Base-by-base conservation (phyloP, 2,113 vertebrate species). In the Lasiurus borealis region DNA sequence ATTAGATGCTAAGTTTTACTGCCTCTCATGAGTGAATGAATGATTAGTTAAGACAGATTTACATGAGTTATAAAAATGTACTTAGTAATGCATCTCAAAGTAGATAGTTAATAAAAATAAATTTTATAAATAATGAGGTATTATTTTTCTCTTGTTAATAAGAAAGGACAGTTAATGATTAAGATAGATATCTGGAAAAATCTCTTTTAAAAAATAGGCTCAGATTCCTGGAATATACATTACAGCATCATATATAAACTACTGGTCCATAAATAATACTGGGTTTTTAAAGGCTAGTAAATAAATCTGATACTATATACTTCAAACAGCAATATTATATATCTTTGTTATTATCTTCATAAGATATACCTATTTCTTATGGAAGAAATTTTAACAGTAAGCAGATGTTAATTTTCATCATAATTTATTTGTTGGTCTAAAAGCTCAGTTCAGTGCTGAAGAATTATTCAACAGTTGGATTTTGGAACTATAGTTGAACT, bases 401-500 rank as follows among this genome's bases (percentile, higher is more conserved):
- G 46, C 95, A 95, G 94, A 97, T 96, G 91, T 83, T 95, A 66
- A 86, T 86, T 93, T 95, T 96, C 50, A 87, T 90, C 34, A n/a
- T 90, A 68, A 90, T 93, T 95, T 93, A 93, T 88, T 73, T 92
- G 68, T 92, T 92, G 57, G 23, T 80, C 36, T 75, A 12, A 90
- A 89, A 92, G 23, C 36, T 94, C 73, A 82, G 29, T 78, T 95
- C 34, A 29, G 0, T 90, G 85, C 52, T 40, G 85, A n/a, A 88
- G 81, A 73, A 6, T 21, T 90, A 36, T 68, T 1, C 54, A 48
- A 40, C 71, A 82, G 31, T 52, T 93, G 62, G 68, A 59, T 40
- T 90, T 95, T 85, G 46, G 75, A 90, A 59, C 64, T 92, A 62
- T 16, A 44, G 75, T 81, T 94, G 83, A 95, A 73, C 57, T 83